Conservation (phyloP, 2,797 vertebrate species). For the Pseudochirops cupreus region DNA sequence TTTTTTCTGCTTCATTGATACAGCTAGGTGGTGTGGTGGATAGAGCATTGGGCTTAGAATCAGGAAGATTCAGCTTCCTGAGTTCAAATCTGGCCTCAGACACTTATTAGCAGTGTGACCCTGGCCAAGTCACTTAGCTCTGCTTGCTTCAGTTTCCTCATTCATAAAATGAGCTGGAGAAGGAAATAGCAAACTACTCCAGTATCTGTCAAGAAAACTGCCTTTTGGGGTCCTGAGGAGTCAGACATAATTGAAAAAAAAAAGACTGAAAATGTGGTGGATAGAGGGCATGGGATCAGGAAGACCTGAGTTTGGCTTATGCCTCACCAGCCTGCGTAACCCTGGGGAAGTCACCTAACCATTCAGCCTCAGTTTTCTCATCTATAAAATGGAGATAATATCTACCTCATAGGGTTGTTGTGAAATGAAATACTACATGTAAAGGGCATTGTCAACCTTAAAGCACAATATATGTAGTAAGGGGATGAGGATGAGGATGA, state of each 20-base stretch:
- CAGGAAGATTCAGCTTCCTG: background rate
- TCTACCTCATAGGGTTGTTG: background rate
- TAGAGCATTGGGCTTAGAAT: background rate
- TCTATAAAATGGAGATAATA: background rate
- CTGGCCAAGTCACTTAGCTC: background rate
- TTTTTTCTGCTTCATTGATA: background rate
- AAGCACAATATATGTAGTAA: background rate
- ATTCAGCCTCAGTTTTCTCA: background rate
- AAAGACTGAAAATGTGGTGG: background rate
- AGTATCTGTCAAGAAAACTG: background rate
- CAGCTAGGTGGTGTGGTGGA: background rate
- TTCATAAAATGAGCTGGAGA: background rate
- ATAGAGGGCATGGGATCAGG: background rate
- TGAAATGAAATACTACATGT: background rate
- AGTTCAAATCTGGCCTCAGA: background rate
- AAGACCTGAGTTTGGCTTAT: background rate
- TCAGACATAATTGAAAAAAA: background rate
- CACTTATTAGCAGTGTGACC: background rate
- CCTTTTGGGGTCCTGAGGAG: background rate
- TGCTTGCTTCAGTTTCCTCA: background rate
- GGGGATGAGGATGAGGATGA: too few species aligned
- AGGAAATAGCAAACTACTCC: background rate
- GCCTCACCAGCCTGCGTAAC: background rate
- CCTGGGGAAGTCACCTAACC: background rate
- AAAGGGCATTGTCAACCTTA: background rate